Base-by-base conservation (phyloP, 2,888 invertebrate genomes). In the Macrophya alboannulata region DNA sequence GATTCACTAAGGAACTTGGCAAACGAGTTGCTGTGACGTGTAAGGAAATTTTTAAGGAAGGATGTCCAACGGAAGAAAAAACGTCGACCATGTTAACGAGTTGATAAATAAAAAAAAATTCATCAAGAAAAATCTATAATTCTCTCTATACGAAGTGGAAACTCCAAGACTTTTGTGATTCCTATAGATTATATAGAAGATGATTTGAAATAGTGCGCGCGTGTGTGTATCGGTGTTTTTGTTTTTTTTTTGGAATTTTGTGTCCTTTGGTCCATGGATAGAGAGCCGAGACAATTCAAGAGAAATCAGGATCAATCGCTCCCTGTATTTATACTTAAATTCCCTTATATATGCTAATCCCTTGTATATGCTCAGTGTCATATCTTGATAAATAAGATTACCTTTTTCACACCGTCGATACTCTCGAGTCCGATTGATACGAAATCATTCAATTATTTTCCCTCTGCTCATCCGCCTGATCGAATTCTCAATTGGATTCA, bases 1-100 rank as follows among this genome's bases (percentile, higher is more conserved):
- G 84, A 87, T 89, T 88, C 59, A 89, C 88, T 6, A 43, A 15
- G 5, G 79, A 76, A 81, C 76, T 90, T 31, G 88, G 85, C 0
- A 45, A 85, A 12, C 82, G 87, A 15, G 87, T 88, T 4, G 74
- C 72, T 0, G 21, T 15, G 5, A 65, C 77, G 12, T 85, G 85
- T 48, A 71, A 68, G 25, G 25, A 40, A 5, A 85, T 85, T 5
- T 81, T 82, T 17, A 4, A 71, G 17, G 51, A 82, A 4, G 71
- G 51, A 25, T 85, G 85, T 71, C 81, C 85, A 65, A 17, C 25
- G 17, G 17, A 48, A 37, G 0, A 40, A 48, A 17, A 25, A 43
- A 68, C 40, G 9, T 31, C 6, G 4, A 12, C 1, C 3, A 37
- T 6, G 10, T n/a, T 12, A 59, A 12, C n/a, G 15, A 79, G 37